These are phyloP conservation scores for Apodemus agrarius DNA, from an alignment of 2,797 vertebrate species.

Conservation along the genomic window DNA sequence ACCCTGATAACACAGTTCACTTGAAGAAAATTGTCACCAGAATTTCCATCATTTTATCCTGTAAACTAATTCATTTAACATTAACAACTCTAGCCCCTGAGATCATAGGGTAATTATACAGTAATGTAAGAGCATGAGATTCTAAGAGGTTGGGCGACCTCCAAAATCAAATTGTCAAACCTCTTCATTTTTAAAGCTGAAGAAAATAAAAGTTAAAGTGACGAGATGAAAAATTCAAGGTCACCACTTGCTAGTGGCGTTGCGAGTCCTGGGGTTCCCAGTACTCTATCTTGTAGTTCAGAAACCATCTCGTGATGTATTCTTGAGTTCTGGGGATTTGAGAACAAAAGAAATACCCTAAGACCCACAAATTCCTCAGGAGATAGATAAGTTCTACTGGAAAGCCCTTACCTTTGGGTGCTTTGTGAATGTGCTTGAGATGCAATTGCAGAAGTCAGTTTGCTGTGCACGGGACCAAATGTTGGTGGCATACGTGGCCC, in stretches of 20 bases:
- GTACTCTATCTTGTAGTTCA: background rate
- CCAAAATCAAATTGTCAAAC: background rate
- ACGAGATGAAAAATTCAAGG: slow-evolving; percentile 39
- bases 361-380: background rate
- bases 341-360: background rate
- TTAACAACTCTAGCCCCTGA: slow-evolving; percentile 14
- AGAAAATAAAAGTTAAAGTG: slow-evolving; percentile 50
- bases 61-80: slow-evolving; percentile 43
- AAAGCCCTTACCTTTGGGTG: background rate
- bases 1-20: background rate
- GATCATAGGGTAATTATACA: slow-evolving; percentile 41
- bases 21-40: background rate
- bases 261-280: background rate
- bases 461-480: background rate
- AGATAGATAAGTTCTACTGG: background rate
- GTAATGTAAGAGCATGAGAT: slow-evolving; percentile 49
- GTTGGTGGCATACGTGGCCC: background rate
- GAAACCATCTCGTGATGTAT: background rate
- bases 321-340: background rate
- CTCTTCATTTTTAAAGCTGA: slow-evolving; percentile 45
- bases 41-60: background rate
- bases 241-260: background rate
- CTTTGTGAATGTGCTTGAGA: slow-evolving; percentile 14
- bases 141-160: background rate
- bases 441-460: background rate